Evolutionary conservation across 2,888 invertebrate genomes (phyloP).

Genomic region (Agrilus cyanescens): DNA sequence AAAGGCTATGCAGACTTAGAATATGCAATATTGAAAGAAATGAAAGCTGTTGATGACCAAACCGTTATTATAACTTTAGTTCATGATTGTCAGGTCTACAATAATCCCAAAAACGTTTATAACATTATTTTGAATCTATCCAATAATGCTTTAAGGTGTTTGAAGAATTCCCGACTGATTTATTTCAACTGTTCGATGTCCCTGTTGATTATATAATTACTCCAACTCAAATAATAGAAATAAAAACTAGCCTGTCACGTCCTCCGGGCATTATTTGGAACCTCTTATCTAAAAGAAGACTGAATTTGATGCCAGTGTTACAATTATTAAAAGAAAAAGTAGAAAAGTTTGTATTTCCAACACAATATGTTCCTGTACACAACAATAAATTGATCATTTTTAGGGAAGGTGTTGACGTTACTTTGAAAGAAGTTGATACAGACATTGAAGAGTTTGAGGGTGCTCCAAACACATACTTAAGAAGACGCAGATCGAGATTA

Average conservation of each 20-base stretch:
- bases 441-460: slow-evolving; percentile 50
- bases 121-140: neutral
- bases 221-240: slow-evolving; percentile 62
- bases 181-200: slow-evolving; percentile 71
- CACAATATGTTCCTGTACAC: neutral
- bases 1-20: slow-evolving; percentile 80
- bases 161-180: slow-evolving; percentile 57
- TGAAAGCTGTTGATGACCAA: slow-evolving; percentile 62
- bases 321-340: slow-evolving; percentile 55
- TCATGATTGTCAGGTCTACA: slow-evolving; percentile 65
- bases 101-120: neutral
- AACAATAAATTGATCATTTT: slow-evolving; percentile 3
- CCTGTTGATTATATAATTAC: slow-evolving; percentile 80
- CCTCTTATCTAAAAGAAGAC: slow-evolving; percentile 56
- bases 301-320: slow-evolving; percentile 62
- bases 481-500: slow-evolving; percentile 19
- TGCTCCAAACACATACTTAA: slow-evolving; percentile 35
- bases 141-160: slow-evolving; percentile 42
- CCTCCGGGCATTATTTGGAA: slow-evolving; percentile 74
- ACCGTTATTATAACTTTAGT: slow-evolving; percentile 71
- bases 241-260: slow-evolving; percentile 45
- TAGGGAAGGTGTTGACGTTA: slow-evolving; percentile 48
- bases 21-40: slow-evolving; percentile 66
- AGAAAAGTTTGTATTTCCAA: slow-evolving; percentile 44
- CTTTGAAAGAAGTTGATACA: slow-evolving; percentile 56